Evolutionary conservation across 2,888 invertebrate species (phyloP), one percentile per base, ranked within the genome.

Genomic region (Drosophila affinis): DNA sequence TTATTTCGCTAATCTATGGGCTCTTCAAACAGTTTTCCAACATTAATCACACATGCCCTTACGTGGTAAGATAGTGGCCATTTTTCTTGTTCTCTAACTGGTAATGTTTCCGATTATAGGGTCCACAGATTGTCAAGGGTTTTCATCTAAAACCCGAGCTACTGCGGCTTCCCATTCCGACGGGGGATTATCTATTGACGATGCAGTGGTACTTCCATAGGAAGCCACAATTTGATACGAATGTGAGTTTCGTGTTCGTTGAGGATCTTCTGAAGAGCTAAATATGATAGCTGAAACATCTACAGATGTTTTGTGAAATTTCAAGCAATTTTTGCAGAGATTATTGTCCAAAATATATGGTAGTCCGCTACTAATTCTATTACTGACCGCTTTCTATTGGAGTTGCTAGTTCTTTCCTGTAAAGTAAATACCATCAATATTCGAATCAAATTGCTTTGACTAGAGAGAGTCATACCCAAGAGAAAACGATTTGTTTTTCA

Each of bases 21-120:
- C 27, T 62, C 1, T 63, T 63, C 10, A 51, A 18, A 6, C 14
- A 39, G 1, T 63, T 39, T 27, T n/a, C 46, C 17, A 63, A 62
- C 10, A 27, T 63, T 1, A 63, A 63, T 6, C 63, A 63, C 9
- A 39, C 62, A 1, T 63, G 63, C 9, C 63, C 63, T 2, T 63
- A 18, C n/a, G 27, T 62, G 52, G 63, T 62, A 52, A 62, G 24
- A 24, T 5, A 24, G 5, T 0, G 24, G 24, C 0, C 5, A 24
- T 24, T 5, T 24, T 5, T 24, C 24, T 24, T 24, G 24, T 5
- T 24, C 24, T 24, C 0, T 5, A 24, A 24, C 0, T 24, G 24
- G 0, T 24, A 24, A 24, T 5, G 4, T 24, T 6, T 44, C 17
- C 2, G 9, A 34, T 32, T 39, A 17, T 7, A 39, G 39, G 39